phyloP scores from a whole-genome alignment of 2,113 vertebrate genomes.

The Chaetura pelagica region DNA sequence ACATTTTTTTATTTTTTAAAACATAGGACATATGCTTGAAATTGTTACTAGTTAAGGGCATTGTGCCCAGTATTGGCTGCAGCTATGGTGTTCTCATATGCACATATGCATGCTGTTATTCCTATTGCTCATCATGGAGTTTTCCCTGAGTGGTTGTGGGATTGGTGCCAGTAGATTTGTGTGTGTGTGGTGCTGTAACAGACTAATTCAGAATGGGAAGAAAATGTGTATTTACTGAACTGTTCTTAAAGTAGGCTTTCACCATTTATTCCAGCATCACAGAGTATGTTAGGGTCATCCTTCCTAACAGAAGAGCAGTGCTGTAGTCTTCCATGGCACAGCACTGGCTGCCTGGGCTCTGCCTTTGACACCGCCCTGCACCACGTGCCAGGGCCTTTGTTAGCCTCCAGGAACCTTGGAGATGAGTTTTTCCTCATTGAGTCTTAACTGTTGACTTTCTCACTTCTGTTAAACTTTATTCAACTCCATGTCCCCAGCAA shows the following conservation, averaged over 20 bases:
- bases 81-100: not conserved
- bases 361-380: not conserved
- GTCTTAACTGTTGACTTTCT: not conserved
- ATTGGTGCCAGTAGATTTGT: not conserved
- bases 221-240: not conserved
- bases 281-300: not conserved
- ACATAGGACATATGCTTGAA: not conserved
- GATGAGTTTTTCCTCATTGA: not conserved
- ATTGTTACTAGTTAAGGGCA: not conserved
- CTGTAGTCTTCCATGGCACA: not conserved
- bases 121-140: not conserved
- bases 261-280: not conserved
- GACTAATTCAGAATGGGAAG: not conserved
- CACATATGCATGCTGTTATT: not conserved
- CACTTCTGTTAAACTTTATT: not conserved
- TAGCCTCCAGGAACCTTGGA: not conserved
- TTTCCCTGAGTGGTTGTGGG: not conserved
- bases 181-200: not conserved
- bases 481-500: not conserved
- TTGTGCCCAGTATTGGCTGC: constrained; percentile 5
- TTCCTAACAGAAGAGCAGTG: fast-evolving
- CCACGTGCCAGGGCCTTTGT: not conserved
- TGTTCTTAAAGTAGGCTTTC: not conserved
- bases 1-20: not conserved
- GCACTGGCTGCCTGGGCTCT: not conserved